Conservation (phyloP, 2,888 invertebrate species). For the Meiosimyza platycephala region DNA sequence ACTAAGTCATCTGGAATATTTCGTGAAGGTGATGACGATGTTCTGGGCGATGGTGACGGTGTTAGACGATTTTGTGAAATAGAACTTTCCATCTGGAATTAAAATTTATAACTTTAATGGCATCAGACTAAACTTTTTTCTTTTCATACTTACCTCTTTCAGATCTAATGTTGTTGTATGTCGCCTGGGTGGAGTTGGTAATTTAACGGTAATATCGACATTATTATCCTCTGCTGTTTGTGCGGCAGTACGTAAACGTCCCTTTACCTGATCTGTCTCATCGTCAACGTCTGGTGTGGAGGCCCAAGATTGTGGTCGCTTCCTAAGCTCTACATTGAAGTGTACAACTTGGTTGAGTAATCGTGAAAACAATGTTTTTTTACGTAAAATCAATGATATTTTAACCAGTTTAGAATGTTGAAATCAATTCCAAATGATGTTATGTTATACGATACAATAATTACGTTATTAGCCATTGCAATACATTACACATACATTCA, state of each 20-base stretch:
- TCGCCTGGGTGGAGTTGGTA: conserved; percentile 76
- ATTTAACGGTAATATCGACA: conserved; percentile 75
- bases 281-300: conserved; percentile 85
- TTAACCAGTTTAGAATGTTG: conserved; percentile 3
- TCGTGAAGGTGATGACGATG: conserved; percentile 54
- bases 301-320: conserved; percentile 77
- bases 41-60: conserved; percentile 69
- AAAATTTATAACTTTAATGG: neutral
- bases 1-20: conserved; percentile 69
- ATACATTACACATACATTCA: neutral
- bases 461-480: conserved; percentile 17
- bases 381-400: conserved; percentile 8
- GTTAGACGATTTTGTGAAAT: conserved; percentile 68
- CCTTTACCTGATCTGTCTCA: conserved; percentile 42
- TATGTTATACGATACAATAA: neutral
- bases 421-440: conserved; percentile 20
- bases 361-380: neutral
- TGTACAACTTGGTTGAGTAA: conserved; percentile 62
- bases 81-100: conserved; percentile 62
- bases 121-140: neutral
- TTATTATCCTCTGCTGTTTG: conserved; percentile 67
- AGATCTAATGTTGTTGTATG: conserved; percentile 72
- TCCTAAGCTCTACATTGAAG: conserved; percentile 67
- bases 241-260: conserved; percentile 23
- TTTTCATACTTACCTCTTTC: conserved; percentile 55